These are phyloP conservation scores for Myathropa florea DNA, from an alignment of 2,888 invertebrate species.

Conservation along the genomic window DNA sequence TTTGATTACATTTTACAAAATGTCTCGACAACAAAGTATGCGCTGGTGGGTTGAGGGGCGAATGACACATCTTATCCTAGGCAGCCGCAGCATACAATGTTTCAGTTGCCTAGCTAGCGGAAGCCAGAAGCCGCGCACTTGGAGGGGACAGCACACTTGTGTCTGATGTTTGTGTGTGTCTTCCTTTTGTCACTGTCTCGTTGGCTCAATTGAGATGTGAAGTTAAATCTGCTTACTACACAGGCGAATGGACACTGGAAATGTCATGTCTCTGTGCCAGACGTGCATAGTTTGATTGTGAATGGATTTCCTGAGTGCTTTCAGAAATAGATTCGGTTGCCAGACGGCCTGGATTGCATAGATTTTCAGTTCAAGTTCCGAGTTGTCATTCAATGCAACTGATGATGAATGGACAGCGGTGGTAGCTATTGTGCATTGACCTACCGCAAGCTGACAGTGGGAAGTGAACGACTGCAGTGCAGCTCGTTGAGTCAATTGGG, in stretches of 20 bases:
- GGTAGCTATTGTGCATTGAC: not conserved
- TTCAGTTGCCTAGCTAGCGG: not conserved
- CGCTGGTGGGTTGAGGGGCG: not conserved
- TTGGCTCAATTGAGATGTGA: not conserved
- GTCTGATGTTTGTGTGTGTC: not conserved
- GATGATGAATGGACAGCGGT: not conserved
- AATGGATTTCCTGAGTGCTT: not conserved
- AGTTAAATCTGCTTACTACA: not conserved
- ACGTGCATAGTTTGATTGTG: not conserved
- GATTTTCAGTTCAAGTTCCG: not conserved
- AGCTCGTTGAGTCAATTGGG: not conserved
- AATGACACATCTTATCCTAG: not conserved
- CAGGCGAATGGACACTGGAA: not conserved
- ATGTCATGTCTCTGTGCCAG: not conserved
- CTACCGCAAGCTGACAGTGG: not conserved
- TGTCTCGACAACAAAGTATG: constrained; percentile 2
- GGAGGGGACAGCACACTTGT: not conserved
- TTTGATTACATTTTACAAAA: constrained; percentile 54
- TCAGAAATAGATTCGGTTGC: not conserved
- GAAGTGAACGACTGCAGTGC: not conserved
- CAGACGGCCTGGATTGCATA: not conserved
- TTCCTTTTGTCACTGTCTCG: not conserved
- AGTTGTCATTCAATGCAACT: too few species aligned
- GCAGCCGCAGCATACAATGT: not conserved
- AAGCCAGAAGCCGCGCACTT: not conserved